Evolutionary conservation across 2,888 invertebrate species (phyloP).

Genomic region (Sericinus montela): DNA sequence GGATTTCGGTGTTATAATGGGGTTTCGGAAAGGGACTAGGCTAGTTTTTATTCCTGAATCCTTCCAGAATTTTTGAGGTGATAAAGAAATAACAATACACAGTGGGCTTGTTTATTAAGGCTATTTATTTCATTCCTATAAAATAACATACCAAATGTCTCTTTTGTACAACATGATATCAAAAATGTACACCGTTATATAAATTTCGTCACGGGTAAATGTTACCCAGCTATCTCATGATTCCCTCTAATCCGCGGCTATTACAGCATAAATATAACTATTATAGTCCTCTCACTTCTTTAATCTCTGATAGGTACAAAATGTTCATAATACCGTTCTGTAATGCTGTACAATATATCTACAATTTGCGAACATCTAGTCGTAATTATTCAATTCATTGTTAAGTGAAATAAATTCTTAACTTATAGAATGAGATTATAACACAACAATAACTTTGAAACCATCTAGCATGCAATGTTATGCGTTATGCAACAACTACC

Average conservation of each 20-base stretch:
- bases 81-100: slow-evolving; percentile 40
- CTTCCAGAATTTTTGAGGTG: too few relatives aligned
- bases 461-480: slow-evolving; percentile 18
- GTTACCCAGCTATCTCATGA: slow-evolving; percentile 70
- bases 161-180: slow-evolving; percentile 81
- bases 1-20: too few relatives aligned
- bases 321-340: slow-evolving; percentile 40
- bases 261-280: slow-evolving; percentile 57
- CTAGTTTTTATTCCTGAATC: too few relatives aligned
- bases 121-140: slow-evolving; percentile 81
- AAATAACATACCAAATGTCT: slow-evolving; percentile 81
- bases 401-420: slow-evolving; percentile 36
- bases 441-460: slow-evolving; percentile 21
- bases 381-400: slow-evolving; percentile 45
- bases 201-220: slow-evolving; percentile 77
- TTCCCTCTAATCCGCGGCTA: slow-evolving; percentile 54
- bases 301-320: slow-evolving; percentile 58
- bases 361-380: slow-evolving; percentile 49
- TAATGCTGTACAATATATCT: slow-evolving; percentile 67
- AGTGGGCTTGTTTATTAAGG: slow-evolving; percentile 60
- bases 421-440: slow-evolving; percentile 12
- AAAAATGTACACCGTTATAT: slow-evolving; percentile 80
- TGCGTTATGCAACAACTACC: neutral
- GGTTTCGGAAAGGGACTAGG: too few relatives aligned
- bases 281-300: slow-evolving; percentile 68